phyloP scores from a whole-genome alignment of 2,888 invertebrate species.

The Rhingia campestris region DNA sequence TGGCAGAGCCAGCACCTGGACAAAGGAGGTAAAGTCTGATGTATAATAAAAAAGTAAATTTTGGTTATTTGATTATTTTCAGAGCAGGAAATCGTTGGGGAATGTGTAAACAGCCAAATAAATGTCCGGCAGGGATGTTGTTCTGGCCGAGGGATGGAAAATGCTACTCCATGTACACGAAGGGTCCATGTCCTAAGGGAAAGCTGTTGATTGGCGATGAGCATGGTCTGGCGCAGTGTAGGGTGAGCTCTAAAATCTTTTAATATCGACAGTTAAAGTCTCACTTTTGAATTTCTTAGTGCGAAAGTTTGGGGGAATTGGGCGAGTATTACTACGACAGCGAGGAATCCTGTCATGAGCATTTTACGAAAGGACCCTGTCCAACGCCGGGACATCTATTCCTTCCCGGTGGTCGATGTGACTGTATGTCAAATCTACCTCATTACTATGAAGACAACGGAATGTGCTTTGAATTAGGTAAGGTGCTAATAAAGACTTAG shows the following conservation, averaged over 20 bases:
- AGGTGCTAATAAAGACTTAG: not conserved
- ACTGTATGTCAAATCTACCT: constrained; percentile 88
- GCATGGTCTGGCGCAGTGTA: constrained; percentile 87
- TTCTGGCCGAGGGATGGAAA: constrained; percentile 91
- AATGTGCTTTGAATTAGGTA: constrained; percentile 90
- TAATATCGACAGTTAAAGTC: not conserved
- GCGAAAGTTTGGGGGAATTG: constrained; percentile 84
- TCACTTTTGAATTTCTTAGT: constrained; percentile 81
- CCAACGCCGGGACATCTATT: constrained; percentile 89
- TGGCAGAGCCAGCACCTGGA: constrained; percentile 79
- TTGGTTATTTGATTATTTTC: constrained; percentile 75
- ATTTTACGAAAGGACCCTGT: constrained; percentile 92
- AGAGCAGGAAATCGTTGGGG: constrained; percentile 87
- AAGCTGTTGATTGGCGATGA: constrained; percentile 86
- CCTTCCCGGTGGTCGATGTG: constrained; percentile 88
- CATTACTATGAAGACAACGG: constrained; percentile 88
- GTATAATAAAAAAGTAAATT: constrained; percentile 2
- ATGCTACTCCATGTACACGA: constrained; percentile 88
- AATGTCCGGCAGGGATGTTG: constrained; percentile 86
- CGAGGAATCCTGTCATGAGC: constrained; percentile 90
- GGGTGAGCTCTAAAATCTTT: constrained; percentile 81
- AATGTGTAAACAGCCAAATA: constrained; percentile 87
- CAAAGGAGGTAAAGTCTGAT: constrained; percentile 75
- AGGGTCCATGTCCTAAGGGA: constrained; percentile 91
- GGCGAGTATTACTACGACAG: constrained; percentile 85